phyloP scores from a whole-genome alignment of 2,113 vertebrate genomes.

The Passerina amoena region DNA sequence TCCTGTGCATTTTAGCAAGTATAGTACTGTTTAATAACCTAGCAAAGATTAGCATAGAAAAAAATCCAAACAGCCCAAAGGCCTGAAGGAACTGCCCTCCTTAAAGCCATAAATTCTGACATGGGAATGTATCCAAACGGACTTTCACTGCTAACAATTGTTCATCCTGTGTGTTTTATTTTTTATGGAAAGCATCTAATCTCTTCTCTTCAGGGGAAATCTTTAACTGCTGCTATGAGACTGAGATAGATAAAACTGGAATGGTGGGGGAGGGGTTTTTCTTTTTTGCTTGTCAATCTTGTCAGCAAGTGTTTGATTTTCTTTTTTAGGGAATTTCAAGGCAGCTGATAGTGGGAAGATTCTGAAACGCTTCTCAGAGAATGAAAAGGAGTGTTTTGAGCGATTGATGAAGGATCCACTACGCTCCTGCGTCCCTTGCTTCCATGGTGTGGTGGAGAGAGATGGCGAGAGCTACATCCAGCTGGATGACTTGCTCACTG shows the following conservation, averaged over 20 bases:
- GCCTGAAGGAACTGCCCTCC: not conserved
- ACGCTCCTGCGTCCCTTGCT: constrained; percentile 84
- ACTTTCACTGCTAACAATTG: not conserved
- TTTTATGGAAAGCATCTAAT: not conserved
- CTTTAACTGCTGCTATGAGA: not conserved
- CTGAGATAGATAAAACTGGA: not conserved
- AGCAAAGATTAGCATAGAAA: not conserved
- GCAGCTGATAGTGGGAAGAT: constrained; percentile 90
- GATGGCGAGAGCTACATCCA: constrained; percentile 92
- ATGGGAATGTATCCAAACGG: not conserved
- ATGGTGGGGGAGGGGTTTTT: not conserved
- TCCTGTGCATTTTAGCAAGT: not conserved
- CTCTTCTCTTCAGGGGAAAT: not conserved
- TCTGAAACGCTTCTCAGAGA: constrained; percentile 92
- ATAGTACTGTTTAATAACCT: not conserved
- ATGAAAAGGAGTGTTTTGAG: constrained; percentile 90
- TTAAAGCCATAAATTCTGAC: constrained; percentile 25
- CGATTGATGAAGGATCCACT: constrained; percentile 82
- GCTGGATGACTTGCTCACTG: constrained; percentile 88
- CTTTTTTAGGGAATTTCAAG: constrained; percentile 89
- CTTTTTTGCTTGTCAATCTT: not conserved
- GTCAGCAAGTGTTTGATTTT: not conserved
- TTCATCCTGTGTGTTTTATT: not conserved
- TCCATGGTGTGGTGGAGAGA: constrained; percentile 88
- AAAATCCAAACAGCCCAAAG: not conserved